These are phyloP conservation scores for Penaeus indicus DNA, from an alignment of 1,140 invertebrate species.

Conservation along the genomic window DNA sequence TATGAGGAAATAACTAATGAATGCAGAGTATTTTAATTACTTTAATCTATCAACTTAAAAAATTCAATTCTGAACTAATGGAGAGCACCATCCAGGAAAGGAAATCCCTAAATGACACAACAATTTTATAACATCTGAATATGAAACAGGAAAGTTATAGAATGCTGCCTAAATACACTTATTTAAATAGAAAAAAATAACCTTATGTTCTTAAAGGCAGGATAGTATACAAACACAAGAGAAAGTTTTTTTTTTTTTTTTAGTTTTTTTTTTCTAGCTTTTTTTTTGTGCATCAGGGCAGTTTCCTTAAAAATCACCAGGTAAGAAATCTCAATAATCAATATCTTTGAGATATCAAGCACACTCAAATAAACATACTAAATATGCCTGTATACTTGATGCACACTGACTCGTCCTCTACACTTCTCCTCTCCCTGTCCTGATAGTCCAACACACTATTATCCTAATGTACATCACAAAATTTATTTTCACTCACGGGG, in stretches of 20 bases:
- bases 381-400: no score
- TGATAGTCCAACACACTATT: no score
- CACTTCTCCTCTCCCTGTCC: no score
- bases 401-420: no score
- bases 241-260: conserved; percentile 51
- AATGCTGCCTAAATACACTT: conserved; percentile 48
- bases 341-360: no score
- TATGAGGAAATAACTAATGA: conserved; percentile 58
- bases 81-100: conserved; percentile 54
- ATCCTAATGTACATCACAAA: no score
- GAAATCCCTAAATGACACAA: conserved; percentile 39
- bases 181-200: conserved; percentile 55
- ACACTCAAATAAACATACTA: no score
- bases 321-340: no score
- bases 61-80: conserved; percentile 40
- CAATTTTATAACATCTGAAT: conserved; percentile 50
- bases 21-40: conserved; percentile 58
- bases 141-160: conserved; percentile 23
- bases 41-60: conserved; percentile 44
- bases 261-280: conserved; percentile 35
- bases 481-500: no score
- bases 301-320: no score
- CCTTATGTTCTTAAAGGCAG: conserved; percentile 27
- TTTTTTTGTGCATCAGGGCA: no score
- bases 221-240: conserved; percentile 35